Evolutionary conservation across 1,140 invertebrate genomes (phyloP).

Genomic region (Pachypeltis micranthus): DNA sequence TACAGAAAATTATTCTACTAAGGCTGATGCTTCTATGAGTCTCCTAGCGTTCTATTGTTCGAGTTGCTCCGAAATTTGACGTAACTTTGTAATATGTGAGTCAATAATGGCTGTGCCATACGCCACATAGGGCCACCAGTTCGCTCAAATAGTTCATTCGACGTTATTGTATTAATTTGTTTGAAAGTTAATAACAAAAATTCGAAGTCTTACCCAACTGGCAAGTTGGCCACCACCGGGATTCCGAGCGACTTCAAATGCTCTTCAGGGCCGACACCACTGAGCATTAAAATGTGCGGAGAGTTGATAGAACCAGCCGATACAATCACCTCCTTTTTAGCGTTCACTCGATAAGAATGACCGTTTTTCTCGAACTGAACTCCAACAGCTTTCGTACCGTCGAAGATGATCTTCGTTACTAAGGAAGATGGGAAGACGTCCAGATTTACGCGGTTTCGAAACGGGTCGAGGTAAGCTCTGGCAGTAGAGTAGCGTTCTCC

Average conservation of each 20-base stretch:
- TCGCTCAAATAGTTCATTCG: no score
- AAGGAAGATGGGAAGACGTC: conserved; percentile 40
- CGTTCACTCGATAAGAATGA: background rate
- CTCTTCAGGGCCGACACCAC: conserved; percentile 38
- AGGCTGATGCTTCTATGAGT: no score
- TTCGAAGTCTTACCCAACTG: conserved; percentile 40
- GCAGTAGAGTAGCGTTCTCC: conserved; percentile 56
- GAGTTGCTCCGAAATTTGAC: no score
- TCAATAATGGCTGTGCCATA: no score
- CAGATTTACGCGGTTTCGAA: conserved; percentile 38
- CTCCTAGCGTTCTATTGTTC: no score
- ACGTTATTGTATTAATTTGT: no score
- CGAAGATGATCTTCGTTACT: conserved; percentile 35
- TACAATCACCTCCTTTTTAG: conserved; percentile 32
- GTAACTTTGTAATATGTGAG: no score
- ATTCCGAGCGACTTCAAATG: conserved; percentile 32
- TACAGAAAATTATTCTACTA: no score
- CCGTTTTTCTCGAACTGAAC: conserved; percentile 48
- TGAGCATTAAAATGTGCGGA: conserved; percentile 38
- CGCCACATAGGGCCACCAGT: no score
- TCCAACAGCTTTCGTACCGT: conserved; percentile 52
- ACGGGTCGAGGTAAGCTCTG: conserved; percentile 38
- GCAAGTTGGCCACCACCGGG: conserved; percentile 19
- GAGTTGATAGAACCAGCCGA: conserved; percentile 34
- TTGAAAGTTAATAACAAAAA: no score